phyloP scores from a whole-genome alignment of 2,797 vertebrate species.

The Oreochromis mossambicus region DNA sequence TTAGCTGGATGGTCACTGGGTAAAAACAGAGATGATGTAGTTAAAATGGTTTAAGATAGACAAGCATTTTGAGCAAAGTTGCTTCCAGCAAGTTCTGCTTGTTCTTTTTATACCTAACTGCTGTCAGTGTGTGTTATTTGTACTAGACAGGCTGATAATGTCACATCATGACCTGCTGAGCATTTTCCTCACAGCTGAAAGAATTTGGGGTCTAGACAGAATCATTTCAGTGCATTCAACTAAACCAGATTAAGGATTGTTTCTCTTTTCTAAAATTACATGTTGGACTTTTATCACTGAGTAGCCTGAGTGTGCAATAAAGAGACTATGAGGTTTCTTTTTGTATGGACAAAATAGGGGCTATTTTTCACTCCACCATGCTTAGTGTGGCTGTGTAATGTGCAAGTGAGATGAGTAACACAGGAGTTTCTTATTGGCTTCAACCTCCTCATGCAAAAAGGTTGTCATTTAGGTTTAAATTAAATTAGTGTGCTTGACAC shows the following conservation, averaged over 20 bases:
- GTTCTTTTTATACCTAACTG: neutral
- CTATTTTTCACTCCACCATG: conserved; percentile 52
- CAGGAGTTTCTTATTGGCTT: conserved; percentile 10
- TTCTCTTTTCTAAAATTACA: neutral
- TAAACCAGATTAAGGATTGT: neutral
- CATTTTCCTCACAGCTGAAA: neutral
- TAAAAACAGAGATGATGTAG: neutral
- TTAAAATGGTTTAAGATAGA: neutral
- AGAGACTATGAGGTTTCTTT: conserved; percentile 25
- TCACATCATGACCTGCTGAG: neutral
- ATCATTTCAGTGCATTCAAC: neutral
- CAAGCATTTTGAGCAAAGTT: neutral
- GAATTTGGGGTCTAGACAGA: neutral
- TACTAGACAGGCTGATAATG: neutral
- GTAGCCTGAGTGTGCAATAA: conserved; percentile 31
- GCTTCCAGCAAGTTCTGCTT: neutral
- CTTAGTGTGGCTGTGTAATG: conserved; percentile 40
- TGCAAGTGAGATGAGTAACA: conserved; percentile 26
- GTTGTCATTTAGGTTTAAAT: conserved; percentile 34
- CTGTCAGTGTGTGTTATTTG: neutral
- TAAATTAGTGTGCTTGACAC: conserved; percentile 53
- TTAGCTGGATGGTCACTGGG: neutral
- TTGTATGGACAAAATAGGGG: conserved; percentile 44
- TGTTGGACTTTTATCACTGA: conserved; percentile 2
- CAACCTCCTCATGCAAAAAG: conserved; percentile 11